Evolutionary conservation across 1,140 invertebrate genomes (phyloP), one percentile per base, ranked within the genome.

Genomic region (Heliconius eleuchia): DNA sequence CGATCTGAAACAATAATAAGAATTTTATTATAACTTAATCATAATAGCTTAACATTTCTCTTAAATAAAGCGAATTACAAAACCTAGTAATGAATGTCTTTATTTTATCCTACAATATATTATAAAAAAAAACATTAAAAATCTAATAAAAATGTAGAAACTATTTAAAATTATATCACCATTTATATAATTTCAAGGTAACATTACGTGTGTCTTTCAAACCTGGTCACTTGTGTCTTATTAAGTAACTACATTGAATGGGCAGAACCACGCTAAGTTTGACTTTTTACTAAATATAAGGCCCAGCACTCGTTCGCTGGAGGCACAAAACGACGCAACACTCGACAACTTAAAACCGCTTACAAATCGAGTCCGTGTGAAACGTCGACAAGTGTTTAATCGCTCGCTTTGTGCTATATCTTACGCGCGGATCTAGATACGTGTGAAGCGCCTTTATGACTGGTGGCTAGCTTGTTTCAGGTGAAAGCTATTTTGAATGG

Each of bases 1-100:
- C 89, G 90, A 82, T 89, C 92, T 93, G 88, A 6, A 89, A 88
- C 86, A 90, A 90, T 39, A 55, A 16, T 11, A 19, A 71, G n/a
- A 16, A 13, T 19, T 37, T 39, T 39, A 71, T 39, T 39, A 71
- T 66, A 66, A 16, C 13, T 46, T 46, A 46, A 13, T 46, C 11
- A 13, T 46, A 13, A 16, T 46, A 42, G 3, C 42, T 16, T 46
- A 3, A 16, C 42, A 46, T 46, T 46, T 46, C 42, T 46, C 13
- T 46, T 16, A 16, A 16, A 46, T 3, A 16, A 46, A 13, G 42
- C 42, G 13, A 13, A 46, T 46, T 46, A 46, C 42, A 4, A 46
- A 46, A 46, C 42, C 42, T 46, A 46, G 42, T 46, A 46, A 16
- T 16, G 42, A 46, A 46, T 46, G 42, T 46, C 13, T 46, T 46